Evolutionary conservation across 1,140 invertebrate genomes (phyloP).

Genomic region (Drosophila sp.): DNA sequence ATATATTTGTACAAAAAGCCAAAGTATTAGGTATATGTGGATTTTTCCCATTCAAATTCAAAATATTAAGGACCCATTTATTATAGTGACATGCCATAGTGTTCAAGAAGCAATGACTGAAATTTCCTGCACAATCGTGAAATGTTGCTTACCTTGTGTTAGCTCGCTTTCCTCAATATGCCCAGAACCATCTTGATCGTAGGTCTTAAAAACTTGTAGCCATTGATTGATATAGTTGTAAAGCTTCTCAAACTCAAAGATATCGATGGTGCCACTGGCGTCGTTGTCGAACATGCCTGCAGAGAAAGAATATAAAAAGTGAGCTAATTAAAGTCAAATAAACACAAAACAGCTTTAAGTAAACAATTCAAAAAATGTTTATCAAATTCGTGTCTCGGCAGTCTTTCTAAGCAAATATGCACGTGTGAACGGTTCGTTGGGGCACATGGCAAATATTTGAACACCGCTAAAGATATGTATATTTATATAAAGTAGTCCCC

Average conservation of each 20-base stretch:
- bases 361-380: conserved; percentile 55
- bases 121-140: too few relatives aligned
- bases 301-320: conserved; percentile 15
- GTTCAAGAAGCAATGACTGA: too few relatives aligned
- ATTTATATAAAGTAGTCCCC: background rate
- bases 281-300: conserved; percentile 96
- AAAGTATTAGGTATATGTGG: background rate
- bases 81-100: too few relatives aligned
- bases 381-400: conserved; percentile 23
- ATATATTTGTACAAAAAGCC: too few relatives aligned
- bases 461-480: background rate
- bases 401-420: conserved; percentile 41
- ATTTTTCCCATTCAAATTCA: too few relatives aligned
- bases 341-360: conserved; percentile 46
- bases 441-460: conserved; percentile 38
- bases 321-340: conserved; percentile 30
- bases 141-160: conserved; percentile 87
- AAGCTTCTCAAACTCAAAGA: conserved; percentile 93
- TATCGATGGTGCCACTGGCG: conserved; percentile 93
- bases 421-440: conserved; percentile 11
- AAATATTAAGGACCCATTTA: too few relatives aligned
- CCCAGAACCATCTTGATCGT: conserved; percentile 93
- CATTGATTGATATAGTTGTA: conserved; percentile 96
- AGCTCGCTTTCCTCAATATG: conserved; percentile 93
- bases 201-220: conserved; percentile 92